Conservation (phyloP, 2,888 invertebrate species). For the Phymatocera aterrima region DNA sequence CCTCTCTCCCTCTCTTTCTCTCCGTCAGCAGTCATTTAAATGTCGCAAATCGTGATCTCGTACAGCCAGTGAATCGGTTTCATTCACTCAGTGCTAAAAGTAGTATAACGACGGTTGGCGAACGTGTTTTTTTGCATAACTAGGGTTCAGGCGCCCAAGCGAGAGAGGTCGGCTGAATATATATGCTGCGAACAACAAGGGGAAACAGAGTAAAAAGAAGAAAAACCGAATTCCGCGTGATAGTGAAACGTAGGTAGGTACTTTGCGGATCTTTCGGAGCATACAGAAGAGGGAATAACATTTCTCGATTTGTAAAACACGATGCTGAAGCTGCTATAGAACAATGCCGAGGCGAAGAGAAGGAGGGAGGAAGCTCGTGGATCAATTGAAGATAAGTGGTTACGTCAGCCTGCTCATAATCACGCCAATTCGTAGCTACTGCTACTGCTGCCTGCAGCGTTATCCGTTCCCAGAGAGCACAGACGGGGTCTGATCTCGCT, state of each 20-base stretch:
- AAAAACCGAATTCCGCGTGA: neutral
- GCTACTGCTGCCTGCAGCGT: neutral
- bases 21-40: neutral
- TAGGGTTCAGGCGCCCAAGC: neutral
- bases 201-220: no score
- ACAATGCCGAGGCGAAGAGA: neutral
- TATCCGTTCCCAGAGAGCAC: constrained; percentile 33
- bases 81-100: constrained; percentile 15
- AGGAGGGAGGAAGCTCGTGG: constrained; percentile 49
- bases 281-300: neutral
- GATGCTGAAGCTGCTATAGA: no score
- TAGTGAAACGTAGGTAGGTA: no score
- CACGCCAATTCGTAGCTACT: constrained; percentile 44
- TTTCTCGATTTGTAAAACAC: neutral
- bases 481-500: neutral
- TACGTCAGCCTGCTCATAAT: constrained; percentile 58
- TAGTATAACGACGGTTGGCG: neutral
- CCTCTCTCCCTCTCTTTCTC: neutral
- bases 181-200: neutral
- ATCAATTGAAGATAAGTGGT: constrained; percentile 60
- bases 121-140: neutral
- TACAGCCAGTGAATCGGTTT: neutral
- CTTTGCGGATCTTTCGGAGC: no score
- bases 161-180: no score
- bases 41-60: constrained; percentile 30